These are phyloP conservation scores for Stenodema calcarata DNA, from an alignment of 2,888 invertebrate genomes.

Conservation along the genomic window DNA sequence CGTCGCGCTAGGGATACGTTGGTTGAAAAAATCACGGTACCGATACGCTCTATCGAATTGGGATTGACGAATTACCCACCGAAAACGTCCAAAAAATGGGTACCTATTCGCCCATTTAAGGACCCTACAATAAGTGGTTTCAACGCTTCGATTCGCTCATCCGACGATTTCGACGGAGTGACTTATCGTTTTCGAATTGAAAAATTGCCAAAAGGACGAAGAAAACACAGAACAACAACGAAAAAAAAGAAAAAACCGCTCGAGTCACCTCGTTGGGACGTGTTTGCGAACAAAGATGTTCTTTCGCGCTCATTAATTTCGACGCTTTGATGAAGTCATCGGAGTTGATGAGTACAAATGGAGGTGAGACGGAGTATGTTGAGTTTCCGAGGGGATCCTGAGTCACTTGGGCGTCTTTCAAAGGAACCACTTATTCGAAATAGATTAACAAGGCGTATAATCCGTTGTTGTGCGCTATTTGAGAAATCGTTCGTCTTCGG, in stretches of 20 bases:
- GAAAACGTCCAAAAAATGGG: too few relatives aligned
- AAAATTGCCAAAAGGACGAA: not conserved
- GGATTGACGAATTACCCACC: too few relatives aligned
- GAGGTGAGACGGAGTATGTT: not conserved
- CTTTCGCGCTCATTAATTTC: not conserved
- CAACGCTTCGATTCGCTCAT: too few relatives aligned
- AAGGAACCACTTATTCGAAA: not conserved
- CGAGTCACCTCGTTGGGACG: not conserved
- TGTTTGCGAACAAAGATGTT: not conserved
- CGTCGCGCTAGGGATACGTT: too few relatives aligned
- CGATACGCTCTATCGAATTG: too few relatives aligned
- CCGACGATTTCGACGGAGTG: too few relatives aligned
- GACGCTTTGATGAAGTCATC: not conserved
- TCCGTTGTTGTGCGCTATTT: too few relatives aligned
- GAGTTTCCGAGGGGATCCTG: not conserved
- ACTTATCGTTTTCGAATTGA: not conserved
- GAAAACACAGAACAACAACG: not conserved
- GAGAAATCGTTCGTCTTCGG: too few relatives aligned
- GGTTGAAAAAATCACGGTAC: too few relatives aligned
- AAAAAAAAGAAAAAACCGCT: not conserved
- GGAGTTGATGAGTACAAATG: not conserved
- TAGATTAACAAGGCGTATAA: too few relatives aligned
- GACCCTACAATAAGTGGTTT: too few relatives aligned
- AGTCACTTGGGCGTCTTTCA: not conserved
- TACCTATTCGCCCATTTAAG: too few relatives aligned